Evolutionary conservation across 1,140 invertebrate species (phyloP).

Genomic region (Tribolium madens): DNA sequence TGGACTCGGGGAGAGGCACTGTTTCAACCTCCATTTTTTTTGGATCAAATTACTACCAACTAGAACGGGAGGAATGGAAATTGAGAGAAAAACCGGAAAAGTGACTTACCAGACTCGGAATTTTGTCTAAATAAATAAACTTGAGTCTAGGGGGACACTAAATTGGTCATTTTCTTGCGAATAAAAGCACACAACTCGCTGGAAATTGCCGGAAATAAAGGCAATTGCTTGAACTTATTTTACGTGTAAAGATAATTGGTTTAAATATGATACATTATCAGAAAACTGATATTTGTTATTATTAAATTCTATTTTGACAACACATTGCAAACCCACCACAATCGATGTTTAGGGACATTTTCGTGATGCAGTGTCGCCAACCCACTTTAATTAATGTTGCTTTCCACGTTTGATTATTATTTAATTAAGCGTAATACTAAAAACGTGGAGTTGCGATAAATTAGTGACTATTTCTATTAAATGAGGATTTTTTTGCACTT

Average conservation of each 20-base stretch:
- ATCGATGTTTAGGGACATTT: slow-evolving; percentile 49
- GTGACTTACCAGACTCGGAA: neutral
- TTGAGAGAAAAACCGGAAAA: neutral
- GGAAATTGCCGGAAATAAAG: neutral
- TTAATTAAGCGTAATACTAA: too few relatives aligned
- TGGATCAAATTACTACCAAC: neutral
- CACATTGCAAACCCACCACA: slow-evolving; percentile 39
- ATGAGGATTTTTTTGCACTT: neutral
- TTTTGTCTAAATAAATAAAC: neutral
- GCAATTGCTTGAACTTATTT: neutral
- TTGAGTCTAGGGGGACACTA: neutral
- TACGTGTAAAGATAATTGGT: neutral
- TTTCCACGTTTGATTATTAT: neutral
- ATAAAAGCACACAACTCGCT: neutral
- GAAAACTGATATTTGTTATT: slow-evolving; percentile 37
- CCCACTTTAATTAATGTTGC: neutral
- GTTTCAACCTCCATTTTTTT: slow-evolving; percentile 39
- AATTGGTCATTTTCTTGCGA: neutral
- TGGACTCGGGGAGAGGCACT: neutral
- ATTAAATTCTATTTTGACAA: slow-evolving; percentile 41
- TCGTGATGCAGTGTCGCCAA: neutral
- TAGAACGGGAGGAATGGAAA: neutral
- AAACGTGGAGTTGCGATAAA: too few relatives aligned
- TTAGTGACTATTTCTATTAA: too few relatives aligned
- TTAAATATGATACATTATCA: slow-evolving; percentile 24